These are phyloP conservation scores for Agelaius phoeniceus DNA, from an alignment of 2,113 vertebrate species.

Conservation along the genomic window DNA sequence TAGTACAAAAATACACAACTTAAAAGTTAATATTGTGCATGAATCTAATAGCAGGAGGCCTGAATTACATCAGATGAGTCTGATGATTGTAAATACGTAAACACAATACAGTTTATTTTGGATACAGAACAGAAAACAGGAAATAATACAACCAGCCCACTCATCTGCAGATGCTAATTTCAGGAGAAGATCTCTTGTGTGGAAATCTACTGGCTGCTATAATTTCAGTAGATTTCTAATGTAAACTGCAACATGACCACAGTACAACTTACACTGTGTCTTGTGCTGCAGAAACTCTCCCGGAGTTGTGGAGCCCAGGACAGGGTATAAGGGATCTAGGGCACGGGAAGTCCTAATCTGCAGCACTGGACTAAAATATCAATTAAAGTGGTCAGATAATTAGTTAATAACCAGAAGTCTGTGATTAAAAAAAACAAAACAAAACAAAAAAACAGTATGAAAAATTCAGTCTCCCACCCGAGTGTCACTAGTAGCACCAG, in stretches of 20 bases:
- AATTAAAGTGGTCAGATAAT: rapidly evolving
- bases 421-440: too few species aligned
- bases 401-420: not conserved
- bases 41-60: not conserved
- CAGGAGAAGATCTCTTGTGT: not conserved
- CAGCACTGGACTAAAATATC: not conserved
- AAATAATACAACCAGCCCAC: rapidly evolving
- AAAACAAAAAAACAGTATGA: too few species aligned
- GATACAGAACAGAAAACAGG: not conserved
- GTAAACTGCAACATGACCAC: not conserved
- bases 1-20: not conserved
- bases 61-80: not conserved
- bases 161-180: not conserved
- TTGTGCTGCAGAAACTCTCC: too few species aligned
- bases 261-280: not conserved
- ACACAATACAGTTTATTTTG: not conserved
- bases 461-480: not conserved
- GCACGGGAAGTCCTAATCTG: rapidly evolving
- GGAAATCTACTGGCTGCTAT: rapidly evolving
- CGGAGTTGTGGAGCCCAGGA: rapidly evolving
- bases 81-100: rapidly evolving
- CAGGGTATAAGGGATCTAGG: rapidly evolving
- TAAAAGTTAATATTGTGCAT: not conserved
- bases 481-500: too few species aligned
- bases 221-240: not conserved